These are phyloP conservation scores for Pampus argenteus DNA, from an alignment of 2,797 vertebrate species.

Conservation along the genomic window DNA sequence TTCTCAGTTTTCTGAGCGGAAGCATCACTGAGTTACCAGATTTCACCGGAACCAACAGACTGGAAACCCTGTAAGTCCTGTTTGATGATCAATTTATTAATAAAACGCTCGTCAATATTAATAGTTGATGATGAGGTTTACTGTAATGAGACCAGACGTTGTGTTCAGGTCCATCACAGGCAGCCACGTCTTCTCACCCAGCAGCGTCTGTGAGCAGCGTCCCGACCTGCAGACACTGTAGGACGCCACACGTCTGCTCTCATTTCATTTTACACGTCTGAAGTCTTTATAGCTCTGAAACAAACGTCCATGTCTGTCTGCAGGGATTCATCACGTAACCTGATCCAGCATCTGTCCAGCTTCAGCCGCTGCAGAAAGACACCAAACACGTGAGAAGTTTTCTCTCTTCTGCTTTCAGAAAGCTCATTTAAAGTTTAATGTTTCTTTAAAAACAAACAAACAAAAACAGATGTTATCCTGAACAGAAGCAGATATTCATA, in stretches of 20 bases:
- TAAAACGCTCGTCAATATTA: too few relatives aligned
- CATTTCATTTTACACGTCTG: too few relatives aligned
- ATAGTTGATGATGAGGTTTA: too few relatives aligned
- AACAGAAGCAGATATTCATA: too few relatives aligned
- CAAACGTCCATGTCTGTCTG: not conserved
- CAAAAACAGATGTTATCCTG: too few relatives aligned
- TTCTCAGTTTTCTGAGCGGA: not conserved
- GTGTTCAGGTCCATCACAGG: not conserved
- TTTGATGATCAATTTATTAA: not conserved
- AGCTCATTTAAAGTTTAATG: too few relatives aligned
- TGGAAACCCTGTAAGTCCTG: not conserved
- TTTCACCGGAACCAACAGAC: not conserved
- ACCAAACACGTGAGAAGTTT: not conserved
- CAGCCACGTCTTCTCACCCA: constrained; percentile 81
- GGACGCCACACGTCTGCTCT: not conserved
- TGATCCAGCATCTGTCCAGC: constrained; percentile 86
- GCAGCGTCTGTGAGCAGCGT: constrained; percentile 83
- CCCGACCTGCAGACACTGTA: not conserved
- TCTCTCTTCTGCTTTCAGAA: not conserved
- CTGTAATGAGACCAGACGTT: too few relatives aligned
- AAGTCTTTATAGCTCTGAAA: not conserved
- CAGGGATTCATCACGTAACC: constrained; percentile 3
- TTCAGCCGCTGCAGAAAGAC: constrained; percentile 62
- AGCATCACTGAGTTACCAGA: not conserved
- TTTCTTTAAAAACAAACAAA: too few relatives aligned